Evolutionary conservation across 2,888 invertebrate species (phyloP).

Genomic region (Gandaritis pyraliata): DNA sequence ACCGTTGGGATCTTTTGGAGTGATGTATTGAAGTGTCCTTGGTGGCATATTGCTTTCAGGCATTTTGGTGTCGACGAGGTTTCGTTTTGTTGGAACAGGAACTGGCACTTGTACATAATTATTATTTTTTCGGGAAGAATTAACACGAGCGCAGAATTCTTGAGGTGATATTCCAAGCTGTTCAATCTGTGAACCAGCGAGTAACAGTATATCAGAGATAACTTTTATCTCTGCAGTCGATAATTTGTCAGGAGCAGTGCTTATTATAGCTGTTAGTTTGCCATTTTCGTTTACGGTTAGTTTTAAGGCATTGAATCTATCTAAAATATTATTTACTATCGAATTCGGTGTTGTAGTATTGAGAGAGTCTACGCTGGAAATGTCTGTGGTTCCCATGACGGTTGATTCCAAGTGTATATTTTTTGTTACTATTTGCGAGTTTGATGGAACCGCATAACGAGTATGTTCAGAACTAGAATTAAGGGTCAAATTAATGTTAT

Average conservation of each 20-base stretch:
- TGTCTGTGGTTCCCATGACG: not conserved
- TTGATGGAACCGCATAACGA: not conserved
- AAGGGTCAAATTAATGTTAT: not conserved
- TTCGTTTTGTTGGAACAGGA: not conserved
- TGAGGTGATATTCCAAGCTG: slow-evolving; percentile 27
- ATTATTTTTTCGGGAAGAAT: slow-evolving; percentile 8
- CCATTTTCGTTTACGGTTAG: slow-evolving; percentile 24
- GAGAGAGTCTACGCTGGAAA: not conserved
- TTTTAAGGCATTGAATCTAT: slow-evolving; percentile 25
- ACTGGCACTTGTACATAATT: not conserved
- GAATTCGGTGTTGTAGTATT: not conserved
- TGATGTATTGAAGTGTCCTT: not conserved
- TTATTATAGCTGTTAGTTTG: slow-evolving; percentile 29
- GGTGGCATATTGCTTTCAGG: not conserved
- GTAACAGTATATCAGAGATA: slow-evolving; percentile 44
- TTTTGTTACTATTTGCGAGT: not conserved
- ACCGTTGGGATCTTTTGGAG: not conserved
- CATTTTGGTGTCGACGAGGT: not conserved
- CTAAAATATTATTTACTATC: slow-evolving; percentile 14
- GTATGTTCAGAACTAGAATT: slow-evolving; percentile 2
- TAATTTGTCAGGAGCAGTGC: slow-evolving; percentile 38
- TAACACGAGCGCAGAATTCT: slow-evolving; percentile 33
- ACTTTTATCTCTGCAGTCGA: slow-evolving; percentile 45
- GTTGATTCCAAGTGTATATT: not conserved
- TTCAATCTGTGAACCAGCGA: slow-evolving; percentile 44